These are phyloP conservation scores for Drosophila putrida DNA, from an alignment of 2,888 invertebrate species.

Conservation along the genomic window DNA sequence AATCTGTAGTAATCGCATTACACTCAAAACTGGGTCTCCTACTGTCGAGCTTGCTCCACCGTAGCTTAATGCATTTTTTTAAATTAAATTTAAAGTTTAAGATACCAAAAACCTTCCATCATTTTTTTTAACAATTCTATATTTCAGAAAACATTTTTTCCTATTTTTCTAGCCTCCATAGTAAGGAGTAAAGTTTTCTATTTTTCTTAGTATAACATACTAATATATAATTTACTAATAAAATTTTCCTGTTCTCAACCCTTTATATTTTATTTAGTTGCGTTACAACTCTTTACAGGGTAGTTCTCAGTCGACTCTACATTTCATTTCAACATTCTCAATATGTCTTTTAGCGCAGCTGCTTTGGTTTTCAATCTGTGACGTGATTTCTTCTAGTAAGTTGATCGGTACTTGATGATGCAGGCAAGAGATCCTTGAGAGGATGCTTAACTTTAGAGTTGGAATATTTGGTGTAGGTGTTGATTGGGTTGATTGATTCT, in stretches of 20 bases:
- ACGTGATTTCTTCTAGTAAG: slow-evolving; percentile 46
- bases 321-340: neutral
- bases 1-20: no score
- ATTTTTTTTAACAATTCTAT: no score
- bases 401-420: slow-evolving; percentile 62
- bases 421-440: slow-evolving; percentile 15
- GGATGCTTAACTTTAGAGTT: slow-evolving; percentile 10
- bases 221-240: neutral
- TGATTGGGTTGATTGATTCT: slow-evolving; percentile 48
- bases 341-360: slow-evolving; percentile 56
- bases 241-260: no score
- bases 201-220: no score
- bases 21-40: no score
- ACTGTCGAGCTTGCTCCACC: no score
- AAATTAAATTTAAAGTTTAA: no score
- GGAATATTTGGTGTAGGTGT: slow-evolving; percentile 61
- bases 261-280: neutral
- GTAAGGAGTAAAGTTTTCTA: no score
- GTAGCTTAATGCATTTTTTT: no score
- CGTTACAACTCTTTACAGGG: slow-evolving; percentile 15
- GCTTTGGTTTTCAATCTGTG: slow-evolving; percentile 44
- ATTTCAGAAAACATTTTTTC: no score
- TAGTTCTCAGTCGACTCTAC: slow-evolving; percentile 11
- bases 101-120: no score
- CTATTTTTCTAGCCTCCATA: no score